Percentiles rank a stretch among this genome's conserved stretches.
Conservation (phyloP, 35 echinoderm and acorn worm species). For the Eucidaris tribuloides region DNA sequence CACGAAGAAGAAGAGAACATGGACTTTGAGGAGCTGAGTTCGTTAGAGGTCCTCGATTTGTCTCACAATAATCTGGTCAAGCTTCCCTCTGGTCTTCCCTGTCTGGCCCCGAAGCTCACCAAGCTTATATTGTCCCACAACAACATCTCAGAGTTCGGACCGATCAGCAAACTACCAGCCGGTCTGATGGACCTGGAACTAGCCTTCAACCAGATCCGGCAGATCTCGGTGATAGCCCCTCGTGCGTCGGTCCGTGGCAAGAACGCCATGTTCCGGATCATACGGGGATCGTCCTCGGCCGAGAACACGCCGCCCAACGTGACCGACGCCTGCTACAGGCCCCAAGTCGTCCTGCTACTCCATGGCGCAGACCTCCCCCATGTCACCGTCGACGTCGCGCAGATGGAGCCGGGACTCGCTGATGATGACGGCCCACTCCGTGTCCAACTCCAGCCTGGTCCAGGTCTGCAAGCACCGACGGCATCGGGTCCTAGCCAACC, state of each 20-base stretch:
- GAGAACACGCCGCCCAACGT: conserved; percentile 4
- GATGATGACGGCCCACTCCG: not conserved
- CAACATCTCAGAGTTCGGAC: conserved; percentile 67
- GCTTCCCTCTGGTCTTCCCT: conserved; percentile 74
- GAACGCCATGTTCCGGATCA: conserved; percentile 46
- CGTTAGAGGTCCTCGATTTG: conserved; percentile 70
- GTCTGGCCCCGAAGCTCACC: conserved; percentile 77
- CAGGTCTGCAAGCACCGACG: conserved; percentile 76
- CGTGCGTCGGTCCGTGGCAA: conserved; percentile 32
- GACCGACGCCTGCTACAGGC: conserved; percentile 64
- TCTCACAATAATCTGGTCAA: conserved; percentile 68
- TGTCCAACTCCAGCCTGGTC: conserved; percentile 2
- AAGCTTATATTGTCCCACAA: conserved; percentile 88
- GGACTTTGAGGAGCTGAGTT: conserved; percentile 51
- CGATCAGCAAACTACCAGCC: conserved; percentile 80
- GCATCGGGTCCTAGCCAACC: conserved; percentile 70
- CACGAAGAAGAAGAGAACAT: conserved; percentile 58
- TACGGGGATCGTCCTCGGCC: conserved; percentile 38
- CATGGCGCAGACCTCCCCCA: not conserved
- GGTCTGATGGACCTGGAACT: conserved; percentile 81
- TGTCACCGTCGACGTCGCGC: not conserved
- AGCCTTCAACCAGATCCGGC: conserved; percentile 50
- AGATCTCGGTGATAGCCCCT: conserved; percentile 40
- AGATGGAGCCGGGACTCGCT: conserved; percentile 7
- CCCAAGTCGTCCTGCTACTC: conserved; percentile 17